Conservation (phyloP, 2,113 vertebrate species). For the Trichomycterus rosablanca region DNA sequence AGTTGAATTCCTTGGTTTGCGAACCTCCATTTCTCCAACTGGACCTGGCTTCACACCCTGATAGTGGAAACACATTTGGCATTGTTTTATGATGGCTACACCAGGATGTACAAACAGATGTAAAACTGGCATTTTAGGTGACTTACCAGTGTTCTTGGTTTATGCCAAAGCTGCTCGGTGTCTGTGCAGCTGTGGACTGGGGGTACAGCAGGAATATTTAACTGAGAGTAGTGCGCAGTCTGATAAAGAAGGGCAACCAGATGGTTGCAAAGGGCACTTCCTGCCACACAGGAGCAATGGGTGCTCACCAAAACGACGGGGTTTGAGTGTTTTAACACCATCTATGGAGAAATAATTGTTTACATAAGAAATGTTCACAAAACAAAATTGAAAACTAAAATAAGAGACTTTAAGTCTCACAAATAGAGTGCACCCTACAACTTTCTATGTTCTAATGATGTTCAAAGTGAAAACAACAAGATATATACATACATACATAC, state of each 20-base stretch:
- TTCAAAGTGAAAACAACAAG: background rate
- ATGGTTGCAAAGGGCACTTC: constrained; percentile 21
- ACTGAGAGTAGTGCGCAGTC: constrained; percentile 9
- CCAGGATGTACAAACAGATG: too few species aligned
- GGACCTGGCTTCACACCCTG: too few species aligned
- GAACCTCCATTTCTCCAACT: too few species aligned
- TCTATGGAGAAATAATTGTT: constrained; percentile 11
- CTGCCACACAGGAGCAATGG: background rate
- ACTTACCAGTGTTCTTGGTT: constrained; percentile 12
- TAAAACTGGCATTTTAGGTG: background rate
- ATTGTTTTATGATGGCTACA: too few species aligned
- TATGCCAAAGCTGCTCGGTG: constrained; percentile 11
- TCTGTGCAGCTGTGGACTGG: constrained; percentile 19
- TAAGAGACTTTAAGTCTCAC: too few species aligned
- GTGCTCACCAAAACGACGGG: constrained; percentile 8
- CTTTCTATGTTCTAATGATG: constrained; percentile 4
- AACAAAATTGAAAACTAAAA: too few species aligned
- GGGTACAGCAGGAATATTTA: constrained; percentile 15
- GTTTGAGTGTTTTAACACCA: constrained; percentile 14
- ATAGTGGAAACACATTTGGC: too few species aligned
- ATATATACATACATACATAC: background rate
- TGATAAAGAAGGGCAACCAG: constrained; percentile 15
- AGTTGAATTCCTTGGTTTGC: too few species aligned
- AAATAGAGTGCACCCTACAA: too few species aligned
- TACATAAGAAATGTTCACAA: constrained; percentile 15